These are phyloP conservation scores for Argentina silus DNA, from an alignment of 2,797 vertebrate genomes.

Conservation along the genomic window DNA sequence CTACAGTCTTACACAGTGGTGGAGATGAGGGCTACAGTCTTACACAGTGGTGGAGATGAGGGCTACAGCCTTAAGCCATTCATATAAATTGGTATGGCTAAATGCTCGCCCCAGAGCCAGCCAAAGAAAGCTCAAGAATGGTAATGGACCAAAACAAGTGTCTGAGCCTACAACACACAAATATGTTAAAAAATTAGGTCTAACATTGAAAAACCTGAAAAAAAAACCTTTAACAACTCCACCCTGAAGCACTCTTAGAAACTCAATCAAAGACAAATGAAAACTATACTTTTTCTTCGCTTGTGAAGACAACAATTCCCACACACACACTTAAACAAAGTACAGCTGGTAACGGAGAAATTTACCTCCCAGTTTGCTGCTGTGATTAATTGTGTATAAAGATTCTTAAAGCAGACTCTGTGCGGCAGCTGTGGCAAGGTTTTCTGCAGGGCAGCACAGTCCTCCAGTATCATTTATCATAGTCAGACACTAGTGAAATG, in stretches of 20 bases:
- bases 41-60: too few species aligned
- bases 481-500: conserved; percentile 79
- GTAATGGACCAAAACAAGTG: too few species aligned
- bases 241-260: conserved; percentile 30
- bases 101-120: too few species aligned
- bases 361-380: conserved; percentile 38
- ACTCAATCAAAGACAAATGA: conserved; percentile 47
- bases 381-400: conserved; percentile 74
- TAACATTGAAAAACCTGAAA: conserved; percentile 1
- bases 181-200: neutral
- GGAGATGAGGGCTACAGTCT: too few species aligned
- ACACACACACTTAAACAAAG: conserved; percentile 45
- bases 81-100: too few species aligned
- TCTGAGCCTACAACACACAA: too few species aligned
- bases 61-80: too few species aligned
- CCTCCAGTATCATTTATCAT: conserved; percentile 81
- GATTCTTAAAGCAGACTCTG: conserved; percentile 55
- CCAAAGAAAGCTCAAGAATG: too few species aligned
- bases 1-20: too few species aligned
- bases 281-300: conserved; percentile 40
- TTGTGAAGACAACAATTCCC: conserved; percentile 50
- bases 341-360: conserved; percentile 38
- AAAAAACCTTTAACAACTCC: too few species aligned
- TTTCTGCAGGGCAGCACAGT: conserved; percentile 68
- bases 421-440: conserved; percentile 68